Evolutionary conservation across 92 coral and sea anemone genomes (phyloP).

Genomic region (Epizoanthus illoricatus): DNA sequence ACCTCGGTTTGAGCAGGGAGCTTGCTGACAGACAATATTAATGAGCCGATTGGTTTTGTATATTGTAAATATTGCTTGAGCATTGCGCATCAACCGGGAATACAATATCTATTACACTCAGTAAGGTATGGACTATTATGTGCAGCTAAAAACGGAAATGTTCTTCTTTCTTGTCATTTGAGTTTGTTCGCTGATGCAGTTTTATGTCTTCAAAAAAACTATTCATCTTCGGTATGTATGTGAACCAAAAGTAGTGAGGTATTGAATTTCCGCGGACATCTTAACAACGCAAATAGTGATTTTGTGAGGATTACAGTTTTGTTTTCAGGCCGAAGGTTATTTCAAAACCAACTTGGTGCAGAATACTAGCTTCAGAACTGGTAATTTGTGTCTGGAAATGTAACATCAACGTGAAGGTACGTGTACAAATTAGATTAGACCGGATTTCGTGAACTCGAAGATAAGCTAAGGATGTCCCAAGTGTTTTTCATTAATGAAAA

Average conservation of each 20-base stretch:
- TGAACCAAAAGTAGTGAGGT: constrained; percentile 8
- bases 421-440: constrained; percentile 36
- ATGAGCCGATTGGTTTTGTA: constrained; percentile 39
- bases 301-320: neutral
- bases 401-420: neutral
- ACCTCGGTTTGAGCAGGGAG: constrained; percentile 82
- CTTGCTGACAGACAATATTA: constrained; percentile 38
- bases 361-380: neutral
- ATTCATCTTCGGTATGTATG: neutral
- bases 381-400: neutral
- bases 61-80: constrained; percentile 36
- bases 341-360: neutral
- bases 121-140: constrained; percentile 12
- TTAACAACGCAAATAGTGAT: constrained; percentile 12
- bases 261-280: neutral
- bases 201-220: neutral
- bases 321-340: neutral
- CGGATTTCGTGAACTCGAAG: constrained; percentile 13
- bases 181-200: neutral
- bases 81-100: constrained; percentile 18
- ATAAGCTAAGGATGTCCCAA: constrained; percentile 4
- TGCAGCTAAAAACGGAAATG: neutral
- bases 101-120: neutral
- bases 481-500: constrained; percentile 8
- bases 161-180: neutral